A percentile compares a stretch with the other conserved stretches of the same genome.
Conservation (phyloP, 23 tunicate species). For the Ciona savignyi region DNA sequence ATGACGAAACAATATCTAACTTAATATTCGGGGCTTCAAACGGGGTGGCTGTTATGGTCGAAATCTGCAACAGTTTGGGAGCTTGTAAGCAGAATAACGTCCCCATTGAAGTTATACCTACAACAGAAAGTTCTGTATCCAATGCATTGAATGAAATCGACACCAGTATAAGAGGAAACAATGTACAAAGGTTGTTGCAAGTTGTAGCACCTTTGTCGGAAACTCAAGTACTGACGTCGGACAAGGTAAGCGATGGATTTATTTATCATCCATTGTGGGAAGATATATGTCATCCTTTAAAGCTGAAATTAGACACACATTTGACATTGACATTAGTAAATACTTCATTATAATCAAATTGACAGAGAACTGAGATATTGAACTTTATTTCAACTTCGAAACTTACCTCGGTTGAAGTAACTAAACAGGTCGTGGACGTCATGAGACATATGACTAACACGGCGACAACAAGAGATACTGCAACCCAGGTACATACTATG, state of each 20-base stretch:
- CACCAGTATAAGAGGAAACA: neutral
- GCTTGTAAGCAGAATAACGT: neutral
- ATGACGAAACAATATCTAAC: neutral
- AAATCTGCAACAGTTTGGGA: neutral
- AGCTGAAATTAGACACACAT: too few relatives aligned
- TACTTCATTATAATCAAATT: neutral
- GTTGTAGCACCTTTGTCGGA: conserved; percentile 1
- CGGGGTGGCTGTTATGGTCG: neutral
- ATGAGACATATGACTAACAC: neutral
- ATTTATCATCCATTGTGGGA: too few relatives aligned
- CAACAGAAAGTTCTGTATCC: neutral
- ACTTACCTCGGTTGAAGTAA: neutral
- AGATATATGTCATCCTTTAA: too few relatives aligned
- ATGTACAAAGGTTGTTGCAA: neutral
- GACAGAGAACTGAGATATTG: neutral
- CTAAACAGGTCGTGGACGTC: conserved; percentile 2
- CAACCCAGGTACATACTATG: neutral
- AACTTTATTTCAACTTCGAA: neutral
- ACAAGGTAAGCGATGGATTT: neutral
- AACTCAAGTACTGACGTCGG: neutral
- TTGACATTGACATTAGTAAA: neutral
- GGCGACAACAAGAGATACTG: neutral
- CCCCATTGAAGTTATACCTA: neutral
- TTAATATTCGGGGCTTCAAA: neutral
- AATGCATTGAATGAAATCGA: neutral